Evolutionary conservation across 2,888 invertebrate species (phyloP), one percentile per base, ranked within the genome.

Genomic region (Lomographa bimaculata): DNA sequence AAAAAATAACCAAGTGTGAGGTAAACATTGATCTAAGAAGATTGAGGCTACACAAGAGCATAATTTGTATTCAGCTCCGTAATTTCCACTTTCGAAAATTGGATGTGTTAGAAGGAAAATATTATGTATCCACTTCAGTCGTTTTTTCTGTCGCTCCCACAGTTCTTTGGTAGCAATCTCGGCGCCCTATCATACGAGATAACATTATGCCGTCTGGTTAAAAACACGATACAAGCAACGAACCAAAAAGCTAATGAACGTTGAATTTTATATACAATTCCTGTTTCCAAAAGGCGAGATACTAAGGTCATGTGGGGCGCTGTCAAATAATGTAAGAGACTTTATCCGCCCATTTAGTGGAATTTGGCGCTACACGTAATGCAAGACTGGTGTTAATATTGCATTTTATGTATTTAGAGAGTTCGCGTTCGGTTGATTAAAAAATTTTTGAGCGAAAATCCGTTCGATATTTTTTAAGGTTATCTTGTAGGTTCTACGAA

Each of bases 351-450:
- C 69, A 63, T 75, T 75, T 64, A 62, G 66, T 58, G 60, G 64
- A 71, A 78, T 78, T 80, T 64, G 73, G 72, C 65, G 54, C 62
- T 66, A 67, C 68, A 60, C 68, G 74, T 79, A 81, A 83, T 81
- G 79, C 73, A 75, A 60, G 70, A 79, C 75, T 74, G 75, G 79
- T 82, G 83, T 84, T 82, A 80, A 79, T 75, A 75, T 68, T 68
- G 67, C 70, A 75, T 73, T 82, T 82, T 82, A 82, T 80, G 68
- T 59, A 60, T 67, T 64, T 61, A 64, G 66, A 71, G 69, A 70
- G 62, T 60, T 57, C 58, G 57, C 54, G 61, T 55, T n/a, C 50
- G 60, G 64, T 71, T 79, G 75, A 79, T 81, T 79, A 76, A 81
- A 78, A 79, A 72, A 77, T 71, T 67, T 64, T 60, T 61, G 54